These are phyloP conservation scores for Sinopyrophorus schimmeli DNA, from an alignment of 2,888 invertebrate genomes.

Conservation along the genomic window DNA sequence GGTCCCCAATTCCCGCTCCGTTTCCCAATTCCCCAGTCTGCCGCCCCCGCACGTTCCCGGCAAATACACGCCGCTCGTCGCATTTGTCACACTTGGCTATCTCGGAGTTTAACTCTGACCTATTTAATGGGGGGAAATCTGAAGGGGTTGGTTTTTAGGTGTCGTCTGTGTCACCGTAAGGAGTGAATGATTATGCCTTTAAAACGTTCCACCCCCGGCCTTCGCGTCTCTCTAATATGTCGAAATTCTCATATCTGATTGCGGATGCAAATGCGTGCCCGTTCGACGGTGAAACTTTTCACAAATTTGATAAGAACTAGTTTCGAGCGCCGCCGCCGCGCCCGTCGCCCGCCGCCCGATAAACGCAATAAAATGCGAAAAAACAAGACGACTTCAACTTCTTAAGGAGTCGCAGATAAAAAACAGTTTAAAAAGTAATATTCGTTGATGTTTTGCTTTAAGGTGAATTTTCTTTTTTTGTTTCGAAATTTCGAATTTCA, in stretches of 20 bases:
- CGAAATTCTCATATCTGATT: slow-evolving; percentile 10
- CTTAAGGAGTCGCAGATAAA: no score
- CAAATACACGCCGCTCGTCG: slow-evolving; percentile 33
- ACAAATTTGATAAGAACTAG: slow-evolving; percentile 17
- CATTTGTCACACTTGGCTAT: slow-evolving; percentile 36
- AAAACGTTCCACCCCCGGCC: slow-evolving; percentile 17
- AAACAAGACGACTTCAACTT: no score
- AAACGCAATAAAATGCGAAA: no score
- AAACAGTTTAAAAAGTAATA: no score
- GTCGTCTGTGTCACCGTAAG: slow-evolving; percentile 22
- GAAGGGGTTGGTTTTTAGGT: slow-evolving; percentile 30
- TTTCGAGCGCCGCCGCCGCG: no score
- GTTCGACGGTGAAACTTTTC: slow-evolving; percentile 21
- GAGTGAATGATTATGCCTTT: slow-evolving; percentile 29
- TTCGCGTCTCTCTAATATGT: background rate
- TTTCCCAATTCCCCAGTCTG: slow-evolving; percentile 25
- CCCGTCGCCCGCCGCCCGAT: no score
- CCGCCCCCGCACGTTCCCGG: slow-evolving; percentile 24
- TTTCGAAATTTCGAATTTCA: no score
- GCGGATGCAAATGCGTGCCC: slow-evolving; percentile 12
- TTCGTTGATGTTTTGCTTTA: no score
- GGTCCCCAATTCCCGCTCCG: slow-evolving; percentile 32
- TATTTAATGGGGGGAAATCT: slow-evolving; percentile 33
- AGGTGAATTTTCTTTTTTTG: no score
- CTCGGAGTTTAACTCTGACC: slow-evolving; percentile 36